phyloP scores from a whole-genome alignment of 2,888 invertebrate genomes.

The Cheilosia scutellata region DNA sequence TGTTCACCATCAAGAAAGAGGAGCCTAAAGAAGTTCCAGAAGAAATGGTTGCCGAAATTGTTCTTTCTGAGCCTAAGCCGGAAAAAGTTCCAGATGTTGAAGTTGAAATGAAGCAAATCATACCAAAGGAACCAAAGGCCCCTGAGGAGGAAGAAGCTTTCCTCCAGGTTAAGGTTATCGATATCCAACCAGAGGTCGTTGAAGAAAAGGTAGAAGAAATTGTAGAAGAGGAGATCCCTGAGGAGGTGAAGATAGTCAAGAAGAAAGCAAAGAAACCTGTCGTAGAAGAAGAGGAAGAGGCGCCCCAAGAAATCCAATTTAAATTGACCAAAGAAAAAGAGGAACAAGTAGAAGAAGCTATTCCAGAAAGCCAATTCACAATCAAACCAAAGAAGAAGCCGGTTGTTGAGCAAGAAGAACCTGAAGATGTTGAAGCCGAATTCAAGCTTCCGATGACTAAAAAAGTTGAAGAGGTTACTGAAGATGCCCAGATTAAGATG shows the following conservation, averaged over 20 bases:
- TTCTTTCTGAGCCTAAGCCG: conserved; percentile 62
- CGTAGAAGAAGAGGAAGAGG: conserved; percentile 69
- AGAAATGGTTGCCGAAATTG: conserved; percentile 66
- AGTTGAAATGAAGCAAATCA: conserved; percentile 49
- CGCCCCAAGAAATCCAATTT: conserved; percentile 66
- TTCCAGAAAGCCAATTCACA: conserved; percentile 71
- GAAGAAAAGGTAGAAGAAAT: conserved; percentile 77
- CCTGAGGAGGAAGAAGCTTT: conserved; percentile 75
- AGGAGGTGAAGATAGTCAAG: conserved; percentile 56
- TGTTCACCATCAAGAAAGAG: conserved; percentile 78
- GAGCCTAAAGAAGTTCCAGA: conserved; percentile 76
- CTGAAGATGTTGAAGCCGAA: conserved; percentile 80
- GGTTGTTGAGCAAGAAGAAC: conserved; percentile 49
- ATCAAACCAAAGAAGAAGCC: conserved; percentile 75
- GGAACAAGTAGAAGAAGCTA: conserved; percentile 60
- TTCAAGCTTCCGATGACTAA: conserved; percentile 78
- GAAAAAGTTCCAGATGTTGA: conserved; percentile 54
- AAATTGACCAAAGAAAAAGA: conserved; percentile 50
- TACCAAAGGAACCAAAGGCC: conserved; percentile 46
- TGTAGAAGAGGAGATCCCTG: conserved; percentile 65
- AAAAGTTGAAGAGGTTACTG: conserved; percentile 79
- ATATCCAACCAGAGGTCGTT: conserved; percentile 77
- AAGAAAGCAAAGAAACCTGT: conserved; percentile 70
- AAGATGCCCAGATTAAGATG: conserved; percentile 80
- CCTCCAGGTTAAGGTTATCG: conserved; percentile 79